Evolutionary conservation across 2,113 vertebrate genomes (phyloP), one percentile per base, ranked within the genome.

Genomic region (Dromiciops gliroides): DNA sequence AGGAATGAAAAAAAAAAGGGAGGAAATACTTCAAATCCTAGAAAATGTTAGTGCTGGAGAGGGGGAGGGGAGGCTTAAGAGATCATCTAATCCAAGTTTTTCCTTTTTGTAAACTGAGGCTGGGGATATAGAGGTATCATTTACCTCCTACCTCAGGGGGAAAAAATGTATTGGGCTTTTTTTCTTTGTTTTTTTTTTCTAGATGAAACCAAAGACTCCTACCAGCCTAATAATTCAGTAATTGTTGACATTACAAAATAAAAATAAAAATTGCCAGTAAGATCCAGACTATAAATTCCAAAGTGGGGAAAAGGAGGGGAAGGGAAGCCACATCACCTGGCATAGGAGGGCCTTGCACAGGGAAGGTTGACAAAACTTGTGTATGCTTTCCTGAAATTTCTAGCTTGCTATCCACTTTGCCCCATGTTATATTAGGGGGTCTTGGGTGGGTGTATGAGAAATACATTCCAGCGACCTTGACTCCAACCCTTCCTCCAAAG

Each of bases 401-500:
- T 16, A 83, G 67, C n/a, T 5, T 44, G 67, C n/a, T 19, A 8
- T 83, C 14, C 19, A 44, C n/a, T 83, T 83, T 44, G n/a, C 23
- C 6, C 23, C 67, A 44, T 22, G 16, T 83, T 83, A 83, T 83
- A 44, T 44, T 19, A 19, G 67, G n/a, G 67, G 19, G 0, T 5
- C 2, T 1, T 0, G 67, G 16, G 67, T 8, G n/a, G n/a, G n/a
- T 83, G 19, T 44, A 8, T 83, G 44, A 83, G 6, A 83, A 37
- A 44, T 1, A 3, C 0, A 5, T 24, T 7, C 19, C 8, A 10
- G 0, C 3, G 1, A 51, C n/a, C 31, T 8, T 0, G 0, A 48
- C 28, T 11, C 48, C n/a, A 51, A 1, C 60, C 6, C 28, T 52
- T 88, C 37, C 53, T 22, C 22, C 90, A n/a, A 93, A 14, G n/a